Evolutionary conservation across 2,113 vertebrate genomes (phyloP).

Genomic region (Pelobates fuscus): DNA sequence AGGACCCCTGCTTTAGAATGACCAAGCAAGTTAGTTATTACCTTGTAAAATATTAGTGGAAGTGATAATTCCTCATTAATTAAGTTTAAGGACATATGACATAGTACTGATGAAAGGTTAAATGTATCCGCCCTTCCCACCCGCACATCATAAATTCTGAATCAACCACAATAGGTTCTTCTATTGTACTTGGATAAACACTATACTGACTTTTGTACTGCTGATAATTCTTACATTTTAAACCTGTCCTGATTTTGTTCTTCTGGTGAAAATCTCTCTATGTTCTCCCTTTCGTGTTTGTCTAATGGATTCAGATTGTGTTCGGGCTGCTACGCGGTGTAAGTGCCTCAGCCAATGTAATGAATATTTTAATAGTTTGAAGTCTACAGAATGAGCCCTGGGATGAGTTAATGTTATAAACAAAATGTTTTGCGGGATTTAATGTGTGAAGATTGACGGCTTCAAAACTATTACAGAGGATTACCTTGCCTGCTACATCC

Average conservation of each 20-base stretch:
- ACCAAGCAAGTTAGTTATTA: no score
- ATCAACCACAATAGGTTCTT: neutral
- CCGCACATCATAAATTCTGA: neutral
- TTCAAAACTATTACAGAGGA: conserved; percentile 59
- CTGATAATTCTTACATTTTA: neutral
- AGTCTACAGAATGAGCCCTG: conserved; percentile 67
- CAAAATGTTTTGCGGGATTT: conserved; percentile 75
- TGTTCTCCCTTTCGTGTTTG: conserved; percentile 54
- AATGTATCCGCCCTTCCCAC: no score
- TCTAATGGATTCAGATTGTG: conserved; percentile 51
- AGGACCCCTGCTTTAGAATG: no score
- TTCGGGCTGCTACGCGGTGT: conserved; percentile 54
- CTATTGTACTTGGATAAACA: neutral
- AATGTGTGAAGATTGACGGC: conserved; percentile 78
- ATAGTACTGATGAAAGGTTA: no score
- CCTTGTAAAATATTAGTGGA: no score
- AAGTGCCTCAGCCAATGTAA: conserved; percentile 68
- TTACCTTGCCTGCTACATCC: no score
- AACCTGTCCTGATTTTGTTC: conserved; percentile 37
- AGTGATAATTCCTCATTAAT: no score
- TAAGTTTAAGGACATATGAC: no score
- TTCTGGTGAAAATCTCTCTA: conserved; percentile 28
- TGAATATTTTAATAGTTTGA: conserved; percentile 88
- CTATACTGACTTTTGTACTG: neutral
- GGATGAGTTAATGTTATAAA: conserved; percentile 74